These are phyloP conservation scores for Bovichtus diacanthus DNA, from an alignment of 2,797 vertebrate genomes.

Conservation along the genomic window DNA sequence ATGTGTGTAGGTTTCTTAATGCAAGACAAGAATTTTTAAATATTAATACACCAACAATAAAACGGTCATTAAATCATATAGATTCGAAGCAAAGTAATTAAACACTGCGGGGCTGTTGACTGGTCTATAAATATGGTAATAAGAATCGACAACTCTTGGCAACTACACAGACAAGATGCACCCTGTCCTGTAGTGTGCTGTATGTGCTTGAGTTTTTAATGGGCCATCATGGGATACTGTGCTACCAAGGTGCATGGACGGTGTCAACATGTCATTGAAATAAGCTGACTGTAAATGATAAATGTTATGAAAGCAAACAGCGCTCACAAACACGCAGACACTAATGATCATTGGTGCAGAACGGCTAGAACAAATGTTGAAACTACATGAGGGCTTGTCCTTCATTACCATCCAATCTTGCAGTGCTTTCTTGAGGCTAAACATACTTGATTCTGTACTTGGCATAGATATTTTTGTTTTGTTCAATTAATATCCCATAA, in stretches of 20 bases:
- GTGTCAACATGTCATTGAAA: background rate
- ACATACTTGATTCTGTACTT: background rate
- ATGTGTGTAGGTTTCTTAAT: background rate
- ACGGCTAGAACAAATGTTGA: no score
- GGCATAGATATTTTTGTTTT: constrained; percentile 1
- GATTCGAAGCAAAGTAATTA: constrained; percentile 11
- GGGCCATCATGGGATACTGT: background rate
- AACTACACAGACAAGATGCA: background rate
- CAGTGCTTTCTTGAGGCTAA: background rate
- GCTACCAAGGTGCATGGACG: background rate
- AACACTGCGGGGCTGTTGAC: constrained; percentile 2
- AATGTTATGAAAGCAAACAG: background rate
- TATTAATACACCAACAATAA: background rate
- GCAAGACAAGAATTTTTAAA: background rate
- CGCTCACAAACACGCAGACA: background rate
- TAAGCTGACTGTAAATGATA: constrained; percentile 8
- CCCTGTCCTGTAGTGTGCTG: background rate
- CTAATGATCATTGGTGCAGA: background rate
- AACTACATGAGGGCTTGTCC: background rate
- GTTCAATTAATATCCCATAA: constrained; percentile 15
- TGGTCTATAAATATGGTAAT: constrained; percentile 25
- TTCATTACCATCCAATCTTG: background rate
- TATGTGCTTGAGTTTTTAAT: constrained; percentile 6
- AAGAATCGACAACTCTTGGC: constrained; percentile 12
- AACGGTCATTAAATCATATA: constrained; percentile 11